These are phyloP conservation scores for Rotaria socialis DNA, from an alignment of 2,888 invertebrate species.

Conservation along the genomic window DNA sequence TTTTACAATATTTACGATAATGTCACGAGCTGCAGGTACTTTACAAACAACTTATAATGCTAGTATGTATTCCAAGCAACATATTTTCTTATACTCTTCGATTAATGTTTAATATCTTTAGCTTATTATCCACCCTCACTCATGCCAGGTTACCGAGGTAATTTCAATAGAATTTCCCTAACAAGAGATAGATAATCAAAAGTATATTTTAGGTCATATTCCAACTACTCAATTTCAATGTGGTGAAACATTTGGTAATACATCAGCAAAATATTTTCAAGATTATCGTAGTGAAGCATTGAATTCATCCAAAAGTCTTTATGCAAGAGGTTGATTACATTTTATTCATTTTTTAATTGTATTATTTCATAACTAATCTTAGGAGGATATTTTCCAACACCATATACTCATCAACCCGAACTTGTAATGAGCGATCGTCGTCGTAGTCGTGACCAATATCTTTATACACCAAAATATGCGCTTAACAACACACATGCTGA, in stretches of 20 bases:
- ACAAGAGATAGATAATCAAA: neutral
- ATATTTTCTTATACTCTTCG: neutral
- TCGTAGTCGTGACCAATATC: slow-evolving; percentile 56
- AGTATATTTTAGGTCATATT: slow-evolving; percentile 53
- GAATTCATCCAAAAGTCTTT: slow-evolving; percentile 55
- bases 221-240: slow-evolving; percentile 60
- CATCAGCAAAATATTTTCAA: slow-evolving; percentile 59
- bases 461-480: slow-evolving; percentile 54
- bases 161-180: neutral
- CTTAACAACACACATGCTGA: slow-evolving; percentile 57
- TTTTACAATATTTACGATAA: slow-evolving; percentile 40
- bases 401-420: slow-evolving; percentile 58
- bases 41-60: slow-evolving; percentile 59
- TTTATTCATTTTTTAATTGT: neutral
- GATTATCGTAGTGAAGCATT: slow-evolving; percentile 57
- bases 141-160: slow-evolving; percentile 40
- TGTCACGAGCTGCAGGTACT: slow-evolving; percentile 59
- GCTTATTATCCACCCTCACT: slow-evolving; percentile 39
- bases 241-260: slow-evolving; percentile 59
- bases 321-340: slow-evolving; percentile 48
- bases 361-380: neutral
- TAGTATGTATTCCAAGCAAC: slow-evolving; percentile 50
- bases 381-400: slow-evolving; percentile 58
- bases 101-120: neutral
- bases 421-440: slow-evolving; percentile 57